A percentile compares a stretch with the other conserved stretches of the same genome.
Conservation (phyloP, 2,113 vertebrate species). For the Ptyas mucosa region DNA sequence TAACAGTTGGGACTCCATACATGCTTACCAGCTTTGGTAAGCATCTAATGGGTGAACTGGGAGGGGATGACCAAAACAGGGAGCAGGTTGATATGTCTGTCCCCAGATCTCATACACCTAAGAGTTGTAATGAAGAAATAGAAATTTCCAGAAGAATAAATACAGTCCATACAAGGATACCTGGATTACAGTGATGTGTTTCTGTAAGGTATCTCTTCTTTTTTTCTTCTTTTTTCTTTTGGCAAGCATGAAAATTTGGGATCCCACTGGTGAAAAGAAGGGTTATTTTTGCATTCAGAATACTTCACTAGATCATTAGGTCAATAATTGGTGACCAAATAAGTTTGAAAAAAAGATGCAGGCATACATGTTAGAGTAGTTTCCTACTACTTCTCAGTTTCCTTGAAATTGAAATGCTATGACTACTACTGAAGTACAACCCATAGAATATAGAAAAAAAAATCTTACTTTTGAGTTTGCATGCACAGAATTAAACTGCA, state of each 20-base stretch:
- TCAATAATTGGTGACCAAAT: background rate
- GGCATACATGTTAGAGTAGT: background rate
- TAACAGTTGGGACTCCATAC: background rate
- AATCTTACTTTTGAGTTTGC: background rate
- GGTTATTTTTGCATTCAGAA: background rate
- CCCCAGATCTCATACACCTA: background rate
- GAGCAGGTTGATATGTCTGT: background rate
- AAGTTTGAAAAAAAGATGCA: background rate
- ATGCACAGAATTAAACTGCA: background rate
- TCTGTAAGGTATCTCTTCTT: background rate
- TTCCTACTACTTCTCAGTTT: background rate
- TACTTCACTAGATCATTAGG: background rate
- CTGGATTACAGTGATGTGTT: background rate
- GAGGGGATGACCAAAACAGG: background rate
- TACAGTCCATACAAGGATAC: background rate
- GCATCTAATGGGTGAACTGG: background rate
- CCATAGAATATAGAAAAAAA: background rate
- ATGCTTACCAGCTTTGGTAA: background rate
- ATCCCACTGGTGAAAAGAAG: background rate
- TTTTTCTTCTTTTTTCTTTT: too few species aligned
- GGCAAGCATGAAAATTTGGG: background rate
- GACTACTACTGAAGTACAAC: background rate
- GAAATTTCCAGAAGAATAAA: background rate
- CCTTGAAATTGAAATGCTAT: background rate
- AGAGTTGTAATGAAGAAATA: background rate